Conservation (phyloP, 2,888 invertebrate species). For the Agrochola macilenta region DNA sequence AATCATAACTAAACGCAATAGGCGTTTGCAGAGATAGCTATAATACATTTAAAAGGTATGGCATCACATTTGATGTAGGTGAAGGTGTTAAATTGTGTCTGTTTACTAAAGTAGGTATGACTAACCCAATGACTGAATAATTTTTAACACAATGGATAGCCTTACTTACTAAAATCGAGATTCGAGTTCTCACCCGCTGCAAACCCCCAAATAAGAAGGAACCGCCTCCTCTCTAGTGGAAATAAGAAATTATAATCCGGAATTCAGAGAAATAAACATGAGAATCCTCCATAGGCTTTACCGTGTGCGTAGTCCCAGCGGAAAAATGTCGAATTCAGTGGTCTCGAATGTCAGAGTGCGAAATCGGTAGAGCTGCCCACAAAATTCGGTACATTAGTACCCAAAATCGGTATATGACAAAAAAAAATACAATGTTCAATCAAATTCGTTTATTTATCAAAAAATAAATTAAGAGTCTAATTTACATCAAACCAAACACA, state of each 20-base stretch:
- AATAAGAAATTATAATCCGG: not conserved
- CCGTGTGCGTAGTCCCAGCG: too few species aligned
- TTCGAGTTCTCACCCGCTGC: not conserved
- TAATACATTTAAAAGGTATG: not conserved
- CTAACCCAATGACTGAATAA: not conserved
- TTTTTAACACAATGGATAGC: not conserved
- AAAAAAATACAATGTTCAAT: too few species aligned
- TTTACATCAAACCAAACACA: too few species aligned
- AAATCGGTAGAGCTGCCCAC: too few species aligned
- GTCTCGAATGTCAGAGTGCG: too few species aligned
- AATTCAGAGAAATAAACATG: slow-evolving; percentile 17
- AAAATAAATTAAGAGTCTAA: too few species aligned
- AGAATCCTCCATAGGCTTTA: not conserved
- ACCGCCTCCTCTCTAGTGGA: not conserved
- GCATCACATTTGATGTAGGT: not conserved
- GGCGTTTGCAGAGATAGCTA: slow-evolving; percentile 29
- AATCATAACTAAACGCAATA: slow-evolving; percentile 20
- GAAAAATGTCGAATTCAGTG: too few species aligned
- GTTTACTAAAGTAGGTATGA: not conserved
- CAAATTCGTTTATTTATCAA: too few species aligned
- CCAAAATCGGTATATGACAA: too few species aligned
- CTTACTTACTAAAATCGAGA: not conserved
- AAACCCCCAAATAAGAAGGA: not conserved
- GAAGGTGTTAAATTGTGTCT: not conserved
- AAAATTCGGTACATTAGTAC: too few species aligned